phyloP scores from a whole-genome alignment of 1,140 invertebrate species.

The Bombus polaris region DNA sequence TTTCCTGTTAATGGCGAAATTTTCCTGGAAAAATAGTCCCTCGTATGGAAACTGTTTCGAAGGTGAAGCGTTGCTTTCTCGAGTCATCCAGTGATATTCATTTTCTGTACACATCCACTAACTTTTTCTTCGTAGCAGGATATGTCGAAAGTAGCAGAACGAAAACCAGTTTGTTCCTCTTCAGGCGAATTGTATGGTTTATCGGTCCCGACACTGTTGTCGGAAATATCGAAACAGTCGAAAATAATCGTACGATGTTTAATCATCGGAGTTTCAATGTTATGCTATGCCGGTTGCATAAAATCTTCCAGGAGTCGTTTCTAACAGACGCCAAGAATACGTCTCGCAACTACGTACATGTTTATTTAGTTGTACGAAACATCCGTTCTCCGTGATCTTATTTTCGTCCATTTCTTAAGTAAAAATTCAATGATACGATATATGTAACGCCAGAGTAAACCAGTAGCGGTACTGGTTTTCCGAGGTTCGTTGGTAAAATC shows the following conservation, averaged over 20 bases:
- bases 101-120: too few species aligned
- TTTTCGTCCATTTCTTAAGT: not conserved
- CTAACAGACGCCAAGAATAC: not conserved
- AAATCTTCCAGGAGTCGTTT: not conserved
- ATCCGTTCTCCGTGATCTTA: not conserved
- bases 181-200: not conserved
- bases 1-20: not conserved
- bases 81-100: not conserved
- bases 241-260: not conserved
- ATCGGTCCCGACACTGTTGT: not conserved
- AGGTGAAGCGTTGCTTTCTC: not conserved
- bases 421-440: not conserved
- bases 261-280: not conserved
- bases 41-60: not conserved
- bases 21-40: not conserved
- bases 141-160: not conserved
- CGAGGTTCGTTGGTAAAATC: not conserved
- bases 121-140: not conserved
- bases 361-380: not conserved
- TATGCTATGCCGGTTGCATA: not conserved
- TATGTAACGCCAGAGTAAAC: not conserved
- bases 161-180: slow-evolving; percentile 1
- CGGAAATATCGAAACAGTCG: not conserved
- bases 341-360: not conserved
- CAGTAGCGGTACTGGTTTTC: not conserved